Conservation (phyloP, 2,113 vertebrate genomes). For the Crocuta crocuta region DNA sequence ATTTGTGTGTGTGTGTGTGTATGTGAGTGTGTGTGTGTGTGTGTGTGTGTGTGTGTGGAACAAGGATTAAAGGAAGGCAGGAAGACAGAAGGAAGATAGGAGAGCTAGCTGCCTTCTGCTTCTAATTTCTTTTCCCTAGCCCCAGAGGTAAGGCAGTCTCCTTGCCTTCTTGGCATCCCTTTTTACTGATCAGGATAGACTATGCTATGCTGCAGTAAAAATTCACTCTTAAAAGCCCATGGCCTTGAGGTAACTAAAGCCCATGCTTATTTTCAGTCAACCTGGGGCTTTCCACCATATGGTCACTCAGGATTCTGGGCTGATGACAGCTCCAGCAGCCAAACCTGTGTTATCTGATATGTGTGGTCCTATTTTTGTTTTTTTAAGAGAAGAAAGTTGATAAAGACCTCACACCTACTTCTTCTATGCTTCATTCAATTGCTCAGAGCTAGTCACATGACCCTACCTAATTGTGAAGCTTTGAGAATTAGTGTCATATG, state of each 20-base stretch:
- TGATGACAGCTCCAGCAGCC: neutral
- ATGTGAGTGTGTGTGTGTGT: neutral
- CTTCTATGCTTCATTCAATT: neutral
- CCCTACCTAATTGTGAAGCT: neutral
- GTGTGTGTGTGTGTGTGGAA: neutral
- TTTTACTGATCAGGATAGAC: neutral
- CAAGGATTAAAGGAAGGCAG: constrained; percentile 42
- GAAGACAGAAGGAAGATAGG: constrained; percentile 35
- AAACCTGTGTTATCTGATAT: neutral
- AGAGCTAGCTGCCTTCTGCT: constrained; percentile 23
- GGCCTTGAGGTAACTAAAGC: neutral
- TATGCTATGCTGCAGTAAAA: neutral
- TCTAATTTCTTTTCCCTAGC: neutral
- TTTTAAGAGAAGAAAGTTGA: constrained; percentile 19
- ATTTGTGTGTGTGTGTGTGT: constrained; percentile 29
- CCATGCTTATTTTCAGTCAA: neutral
- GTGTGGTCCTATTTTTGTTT: neutral
- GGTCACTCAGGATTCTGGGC: neutral
- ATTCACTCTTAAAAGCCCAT: constrained; percentile 2
- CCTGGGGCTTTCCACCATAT: neutral
- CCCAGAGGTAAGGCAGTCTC: neutral
- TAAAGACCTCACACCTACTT: neutral
- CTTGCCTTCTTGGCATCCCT: neutral
- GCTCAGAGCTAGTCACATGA: neutral
- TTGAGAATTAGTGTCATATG: neutral